phyloP scores from a whole-genome alignment of 2,888 invertebrate species.

The Drosophila multiciliata region DNA sequence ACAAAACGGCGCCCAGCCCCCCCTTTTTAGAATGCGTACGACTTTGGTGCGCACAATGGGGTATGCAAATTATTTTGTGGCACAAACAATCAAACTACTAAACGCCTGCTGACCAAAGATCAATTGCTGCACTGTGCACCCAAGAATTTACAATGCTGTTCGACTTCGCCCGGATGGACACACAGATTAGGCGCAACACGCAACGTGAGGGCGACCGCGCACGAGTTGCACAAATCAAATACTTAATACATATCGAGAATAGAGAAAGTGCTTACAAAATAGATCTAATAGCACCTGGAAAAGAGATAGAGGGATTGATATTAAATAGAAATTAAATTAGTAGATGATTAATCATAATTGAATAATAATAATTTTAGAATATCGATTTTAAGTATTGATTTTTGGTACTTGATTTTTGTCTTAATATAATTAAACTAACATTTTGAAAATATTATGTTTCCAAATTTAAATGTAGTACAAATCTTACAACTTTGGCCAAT shows the following conservation, averaged over 20 bases:
- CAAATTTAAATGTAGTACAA: neutral
- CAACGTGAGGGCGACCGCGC: neutral
- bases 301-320: neutral
- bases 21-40: slow-evolving; percentile 45
- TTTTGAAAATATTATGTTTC: neutral
- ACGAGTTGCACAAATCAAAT: slow-evolving; percentile 1
- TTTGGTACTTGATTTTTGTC: too few relatives aligned
- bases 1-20: slow-evolving; percentile 10
- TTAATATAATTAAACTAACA: neutral
- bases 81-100: slow-evolving; percentile 68
- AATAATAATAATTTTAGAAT: neutral
- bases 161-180: slow-evolving; percentile 27
- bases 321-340: neutral
- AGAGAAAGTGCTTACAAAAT: slow-evolving; percentile 5
- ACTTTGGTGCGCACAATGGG: slow-evolving; percentile 58
- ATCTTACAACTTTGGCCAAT: neutral
- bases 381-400: neutral
- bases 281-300: neutral
- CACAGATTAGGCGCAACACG: slow-evolving; percentile 10
- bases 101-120: slow-evolving; percentile 72
- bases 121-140: slow-evolving; percentile 55
- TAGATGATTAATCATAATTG: too few relatives aligned
- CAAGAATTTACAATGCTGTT: slow-evolving; percentile 26
- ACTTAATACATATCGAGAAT: neutral
- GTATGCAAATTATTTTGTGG: slow-evolving; percentile 70